Conservation (phyloP, 2,797 vertebrate genomes). For the Gadopsis bispinosus region DNA sequence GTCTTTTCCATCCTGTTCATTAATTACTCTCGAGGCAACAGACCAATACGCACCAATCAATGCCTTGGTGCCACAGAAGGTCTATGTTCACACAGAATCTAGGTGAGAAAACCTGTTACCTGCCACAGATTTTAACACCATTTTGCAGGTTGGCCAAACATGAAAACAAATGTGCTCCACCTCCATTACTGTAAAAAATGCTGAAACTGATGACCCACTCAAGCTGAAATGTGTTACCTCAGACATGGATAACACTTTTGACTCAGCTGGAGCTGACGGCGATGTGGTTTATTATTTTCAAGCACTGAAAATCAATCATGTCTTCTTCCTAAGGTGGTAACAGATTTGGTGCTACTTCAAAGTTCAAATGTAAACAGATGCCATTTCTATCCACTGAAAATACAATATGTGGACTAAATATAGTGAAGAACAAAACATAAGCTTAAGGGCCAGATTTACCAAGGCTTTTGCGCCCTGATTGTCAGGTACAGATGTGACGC, state of each 20-base stretch:
- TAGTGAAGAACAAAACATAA: slow-evolving; percentile 2
- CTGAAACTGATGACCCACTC: slow-evolving; percentile 45
- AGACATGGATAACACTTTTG: slow-evolving; percentile 41
- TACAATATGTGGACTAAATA: slow-evolving; percentile 17
- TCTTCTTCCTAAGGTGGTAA: slow-evolving; percentile 35
- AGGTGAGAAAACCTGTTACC: slow-evolving; percentile 32
- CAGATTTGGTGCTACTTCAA: slow-evolving; percentile 32
- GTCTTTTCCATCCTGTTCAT: slow-evolving; percentile 3
- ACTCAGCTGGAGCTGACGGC: slow-evolving; percentile 36
- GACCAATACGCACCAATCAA: slow-evolving; percentile 16
- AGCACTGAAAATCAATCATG: slow-evolving; percentile 55
- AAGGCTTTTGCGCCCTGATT: neutral
- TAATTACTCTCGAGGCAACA: slow-evolving; percentile 33
- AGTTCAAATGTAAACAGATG: slow-evolving; percentile 52
- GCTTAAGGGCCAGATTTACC: neutral
- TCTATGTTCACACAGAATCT: slow-evolving; percentile 18
- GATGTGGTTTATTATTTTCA: slow-evolving; percentile 40
- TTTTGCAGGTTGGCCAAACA: slow-evolving; percentile 46
- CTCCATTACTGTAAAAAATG: slow-evolving; percentile 33
- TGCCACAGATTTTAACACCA: slow-evolving; percentile 36
- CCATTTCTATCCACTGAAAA: slow-evolving; percentile 23
- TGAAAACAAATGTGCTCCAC: slow-evolving; percentile 45
- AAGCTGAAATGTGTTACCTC: slow-evolving; percentile 50
- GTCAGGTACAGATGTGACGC: no score
- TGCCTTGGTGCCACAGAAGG: neutral